phyloP scores from a whole-genome alignment of 1,140 invertebrate species.

The Aethina tumida region DNA sequence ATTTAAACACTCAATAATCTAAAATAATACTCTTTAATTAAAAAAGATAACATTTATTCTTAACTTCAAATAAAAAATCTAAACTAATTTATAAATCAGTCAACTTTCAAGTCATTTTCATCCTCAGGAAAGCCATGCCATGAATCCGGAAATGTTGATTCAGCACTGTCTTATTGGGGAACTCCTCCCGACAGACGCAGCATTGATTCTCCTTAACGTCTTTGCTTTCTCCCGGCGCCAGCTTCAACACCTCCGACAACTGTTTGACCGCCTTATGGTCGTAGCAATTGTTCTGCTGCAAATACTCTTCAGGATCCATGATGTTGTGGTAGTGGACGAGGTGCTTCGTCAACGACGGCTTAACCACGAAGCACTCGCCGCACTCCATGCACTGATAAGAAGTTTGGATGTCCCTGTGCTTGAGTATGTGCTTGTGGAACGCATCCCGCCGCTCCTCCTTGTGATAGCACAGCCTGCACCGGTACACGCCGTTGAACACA shows the following conservation, averaged over 20 bases:
- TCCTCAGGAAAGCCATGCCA: conserved; percentile 55
- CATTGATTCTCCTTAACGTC: conserved; percentile 50
- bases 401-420: conserved; percentile 44
- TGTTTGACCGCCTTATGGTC: conserved; percentile 41
- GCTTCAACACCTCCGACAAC: conserved; percentile 33
- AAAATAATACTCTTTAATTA: too few relatives aligned
- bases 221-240: conserved; percentile 28
- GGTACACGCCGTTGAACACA: conserved; percentile 36
- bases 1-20: too few relatives aligned
- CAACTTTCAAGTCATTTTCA: conserved; percentile 32
- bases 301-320: conserved; percentile 44
- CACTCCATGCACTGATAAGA: conserved; percentile 58
- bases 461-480: conserved; percentile 44
- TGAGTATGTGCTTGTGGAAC: conserved; percentile 44
- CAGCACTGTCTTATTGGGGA: conserved; percentile 42
- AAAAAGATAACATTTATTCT: too few relatives aligned
- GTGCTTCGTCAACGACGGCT: conserved; percentile 53
- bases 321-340: conserved; percentile 50
- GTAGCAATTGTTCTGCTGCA: conserved; percentile 44
- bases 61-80: too few relatives aligned
- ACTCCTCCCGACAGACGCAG: conserved; percentile 50
- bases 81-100: too few relatives aligned
- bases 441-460: conserved; percentile 32
- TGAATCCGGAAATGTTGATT: conserved; percentile 54
- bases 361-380: conserved; percentile 55